These are phyloP conservation scores for Malurus alboscapulatus DNA, from an alignment of 2,113 vertebrate species.

Conservation along the genomic window DNA sequence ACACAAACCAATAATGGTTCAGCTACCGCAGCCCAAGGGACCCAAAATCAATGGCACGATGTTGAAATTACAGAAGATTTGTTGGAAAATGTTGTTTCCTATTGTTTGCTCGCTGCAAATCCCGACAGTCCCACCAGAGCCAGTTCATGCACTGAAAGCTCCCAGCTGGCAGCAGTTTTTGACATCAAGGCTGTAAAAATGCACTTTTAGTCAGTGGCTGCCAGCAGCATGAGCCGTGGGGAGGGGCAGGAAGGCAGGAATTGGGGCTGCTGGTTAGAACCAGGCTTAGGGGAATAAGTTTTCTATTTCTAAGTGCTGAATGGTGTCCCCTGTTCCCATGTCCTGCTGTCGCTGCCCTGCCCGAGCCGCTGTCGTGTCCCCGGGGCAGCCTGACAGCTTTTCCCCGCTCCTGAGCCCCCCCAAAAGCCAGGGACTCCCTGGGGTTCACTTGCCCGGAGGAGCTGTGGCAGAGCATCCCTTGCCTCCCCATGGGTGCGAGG, in stretches of 20 bases:
- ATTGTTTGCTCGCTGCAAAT: conserved; percentile 68
- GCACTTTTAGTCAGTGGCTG: not conserved
- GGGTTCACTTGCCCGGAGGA: not conserved
- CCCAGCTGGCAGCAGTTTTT: not conserved
- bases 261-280: not conserved
- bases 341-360: not conserved
- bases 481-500: rapidly evolving
- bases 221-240: not conserved
- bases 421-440: not conserved
- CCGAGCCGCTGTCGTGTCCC: rapidly evolving
- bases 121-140: conserved; percentile 43
- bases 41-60: conserved; percentile 70
- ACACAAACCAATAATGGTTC: conserved; percentile 67
- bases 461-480: not conserved
- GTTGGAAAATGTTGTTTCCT: conserved; percentile 73
- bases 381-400: not conserved
- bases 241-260: not conserved
- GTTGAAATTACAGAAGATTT: conserved; percentile 62
- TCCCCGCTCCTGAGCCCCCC: not conserved
- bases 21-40: conserved; percentile 57
- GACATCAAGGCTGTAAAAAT: conserved; percentile 10
- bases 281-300: not conserved
- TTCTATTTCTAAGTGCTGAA: not conserved
- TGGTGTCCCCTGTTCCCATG: not conserved
- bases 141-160: conserved; percentile 54